Evolutionary conservation across 2,113 vertebrate genomes (phyloP), one percentile per base, ranked within the genome.

Genomic region (Typhlomys cinereus): DNA sequence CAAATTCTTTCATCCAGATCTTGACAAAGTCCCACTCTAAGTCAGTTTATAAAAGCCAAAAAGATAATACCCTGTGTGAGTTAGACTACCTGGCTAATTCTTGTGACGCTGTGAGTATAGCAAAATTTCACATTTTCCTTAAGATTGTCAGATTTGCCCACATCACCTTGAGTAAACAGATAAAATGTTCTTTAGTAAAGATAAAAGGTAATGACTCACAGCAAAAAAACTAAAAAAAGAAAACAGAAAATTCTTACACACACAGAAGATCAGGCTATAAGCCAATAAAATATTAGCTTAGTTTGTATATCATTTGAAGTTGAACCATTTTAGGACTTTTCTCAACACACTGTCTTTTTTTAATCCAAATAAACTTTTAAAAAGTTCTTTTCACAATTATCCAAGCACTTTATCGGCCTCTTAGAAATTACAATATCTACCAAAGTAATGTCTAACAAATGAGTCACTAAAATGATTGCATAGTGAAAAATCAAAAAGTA

Each of bases 131-230:
- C 41, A 59, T 71, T 89, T 94, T 95, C 31, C 69, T 93, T 81
- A 73, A 41, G 87, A 66, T 66, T 89, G 31, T 70, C 64, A 81
- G 17, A 12, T 66, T 59, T 83, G 12, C 20, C 5, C n/a, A 66
- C 5, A 62, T 31, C 31, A 91, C 71, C 5, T 57, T 80, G 46
- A 92, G 70, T 39, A 74, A 94, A 54, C 27, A 93, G n/a, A 94
- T 80, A 94, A 92, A 89, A 94, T 84, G 44, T 62, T 90, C 54
- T 71, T 96, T 94, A 54, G 73, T 50, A 73, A 81, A 92, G 34
- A 94, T 57, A 88, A 96, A 93, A 96, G 74, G 67, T 92, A 96
- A 93, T 81, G 82, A 95, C 64, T 70, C 69, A 66, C 59, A 88
- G 83, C 13, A 95, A 59, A 20, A 66, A 71, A 66, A 89, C 8